phyloP scores from a whole-genome alignment of 2,888 invertebrate species.

The Hyposoter dolosus region DNA sequence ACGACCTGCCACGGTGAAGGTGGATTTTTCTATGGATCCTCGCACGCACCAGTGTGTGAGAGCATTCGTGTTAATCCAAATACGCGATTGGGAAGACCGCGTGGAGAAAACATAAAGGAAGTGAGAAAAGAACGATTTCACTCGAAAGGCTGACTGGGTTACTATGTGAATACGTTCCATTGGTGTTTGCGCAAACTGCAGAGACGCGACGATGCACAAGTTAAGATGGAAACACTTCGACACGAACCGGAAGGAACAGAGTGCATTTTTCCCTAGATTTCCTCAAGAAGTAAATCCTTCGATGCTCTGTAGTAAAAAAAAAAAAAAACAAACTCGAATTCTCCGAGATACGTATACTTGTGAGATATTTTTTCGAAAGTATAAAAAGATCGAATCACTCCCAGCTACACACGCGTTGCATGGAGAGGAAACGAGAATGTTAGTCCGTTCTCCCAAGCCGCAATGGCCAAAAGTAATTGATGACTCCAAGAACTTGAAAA shows the following conservation, averaged over 20 bases:
- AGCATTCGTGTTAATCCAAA: conserved; percentile 50
- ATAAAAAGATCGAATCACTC: background rate
- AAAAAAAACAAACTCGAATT: background rate
- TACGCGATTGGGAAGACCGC: conserved; percentile 51
- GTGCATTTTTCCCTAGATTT: conserved; percentile 22
- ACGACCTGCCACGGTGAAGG: conserved; percentile 32
- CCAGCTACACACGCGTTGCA: no score
- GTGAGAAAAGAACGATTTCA: conserved; percentile 38
- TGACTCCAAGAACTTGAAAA: background rate
- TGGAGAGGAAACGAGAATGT: no score
- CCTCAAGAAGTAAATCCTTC: conserved; percentile 8
- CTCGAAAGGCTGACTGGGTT: conserved; percentile 42
- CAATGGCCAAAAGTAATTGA: background rate
- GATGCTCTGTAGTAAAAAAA: background rate
- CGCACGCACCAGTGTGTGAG: conserved; percentile 14
- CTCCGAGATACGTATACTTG: background rate
- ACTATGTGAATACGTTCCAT: conserved; percentile 58
- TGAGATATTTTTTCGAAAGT: conserved; percentile 25
- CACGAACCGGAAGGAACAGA: background rate
- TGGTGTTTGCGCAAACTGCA: conserved; percentile 45
- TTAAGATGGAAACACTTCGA: background rate
- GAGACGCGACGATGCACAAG: conserved; percentile 46
- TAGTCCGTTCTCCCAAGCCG: background rate
- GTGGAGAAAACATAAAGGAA: conserved; percentile 46
- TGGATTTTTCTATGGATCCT: conserved; percentile 49